Base-by-base conservation (phyloP, 2,888 invertebrate species). In the Folsomia candida region DNA sequence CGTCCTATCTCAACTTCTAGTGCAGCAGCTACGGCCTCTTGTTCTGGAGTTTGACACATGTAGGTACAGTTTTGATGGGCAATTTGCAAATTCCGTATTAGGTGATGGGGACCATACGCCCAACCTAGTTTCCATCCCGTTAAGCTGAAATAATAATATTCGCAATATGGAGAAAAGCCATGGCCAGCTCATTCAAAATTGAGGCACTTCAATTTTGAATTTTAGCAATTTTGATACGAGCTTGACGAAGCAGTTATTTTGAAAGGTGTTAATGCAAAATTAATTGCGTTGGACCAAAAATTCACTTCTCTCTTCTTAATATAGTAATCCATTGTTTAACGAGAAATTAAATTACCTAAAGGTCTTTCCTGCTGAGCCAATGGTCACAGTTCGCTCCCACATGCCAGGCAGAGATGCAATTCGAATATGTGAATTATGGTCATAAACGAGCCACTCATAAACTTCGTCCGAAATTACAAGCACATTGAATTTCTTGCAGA, bases 391-490 rank as follows among this genome's bases (percentile, higher is more conserved):
- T 58, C 87, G 80, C 54, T 88, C 87, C 86, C 86, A 88, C 88
- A 47, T 47, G 9, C 47, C 47, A 1, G 71, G 72, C 28, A 79
- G 54, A n/a, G 70, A 58, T 0, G 77, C 96, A 72, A 98, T 97
- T 82, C 97, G 88, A 72, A 97, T 88, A 83, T 97, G 94, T 80
- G 92, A 86, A 28, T 88, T 86, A 0, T 91, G 91, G 81, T 91
- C 88, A 81, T 90, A 97, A 14, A 93, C 91, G 83, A 99, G 87
- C 95, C 97, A 98, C 83, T 99, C 98, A 68, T 76, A 77, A 4
- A 72, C 99, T 84, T 99, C 99, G 84, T 99, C 99, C 0, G 96
- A 90, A 24, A 99, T 84, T 70, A 95, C 96, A 9, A 99, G 84
- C 2, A 92, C 91, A 82, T 99, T 91, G 87, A 94, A 91, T 81